Base-by-base conservation (phyloP, 2,113 vertebrate species). In the Megalops atlanticus region DNA sequence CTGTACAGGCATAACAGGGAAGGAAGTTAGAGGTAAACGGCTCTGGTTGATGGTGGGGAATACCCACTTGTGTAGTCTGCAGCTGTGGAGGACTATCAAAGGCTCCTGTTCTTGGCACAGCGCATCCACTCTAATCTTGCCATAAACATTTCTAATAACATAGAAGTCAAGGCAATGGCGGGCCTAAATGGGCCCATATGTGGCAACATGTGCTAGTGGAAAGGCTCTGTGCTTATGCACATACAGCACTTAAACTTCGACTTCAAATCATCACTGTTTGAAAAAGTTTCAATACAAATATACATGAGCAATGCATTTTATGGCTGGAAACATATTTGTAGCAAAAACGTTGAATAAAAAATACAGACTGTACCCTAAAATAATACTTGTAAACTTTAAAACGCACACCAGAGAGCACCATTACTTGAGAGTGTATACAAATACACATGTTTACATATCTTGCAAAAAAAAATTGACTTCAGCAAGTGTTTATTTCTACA, bases 121-220 rank as follows among this genome's bases (percentile, higher is more conserved):
- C 16, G 33, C 31, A 14, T 70, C 16, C 15, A 38, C 39, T 78
- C 54, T 41, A 31, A n/a, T 33, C 54, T 14, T 31, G 54, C 54
- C 24, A 21, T 78, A 41, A 78, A 78, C 39, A 41, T 68, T 33
- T 78, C 7, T 68, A 78, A 78, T 33, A 78, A 69, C 39, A 78
- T 54, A 70, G 49, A 35, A 69, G 39, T 78, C 39, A 78, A 45
- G 58, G 58, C 58, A 69, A 43, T 16, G 14, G 38, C 54, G 16
- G 21, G 52, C 24, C 52, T 58, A n/a, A 21, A n/a, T 58, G 52
- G 15, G 52, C 52, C 21, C 52, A n/a, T 1, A 4, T 58, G 52
- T 58, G 52, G 18, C 18, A 58, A 24, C 1, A 24, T 45, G n/a
- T 58, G 52, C 18, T n/a, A 1, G 52, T 21, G 18, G 1, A 58